Evolutionary conservation across 2,888 invertebrate species (phyloP).

Genomic region (Calameuta filiformis): DNA sequence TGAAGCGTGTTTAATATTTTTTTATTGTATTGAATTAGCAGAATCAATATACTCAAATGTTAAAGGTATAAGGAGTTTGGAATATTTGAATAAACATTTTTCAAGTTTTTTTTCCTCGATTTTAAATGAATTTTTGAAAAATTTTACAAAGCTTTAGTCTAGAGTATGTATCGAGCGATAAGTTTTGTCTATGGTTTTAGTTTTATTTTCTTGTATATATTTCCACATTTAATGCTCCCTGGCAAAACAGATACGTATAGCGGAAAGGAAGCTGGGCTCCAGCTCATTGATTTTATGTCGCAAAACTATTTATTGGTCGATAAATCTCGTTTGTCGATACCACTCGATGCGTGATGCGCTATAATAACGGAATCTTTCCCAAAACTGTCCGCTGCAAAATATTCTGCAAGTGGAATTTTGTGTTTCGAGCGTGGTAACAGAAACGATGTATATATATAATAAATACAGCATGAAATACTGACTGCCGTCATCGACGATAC

Average conservation of each 20-base stretch:
- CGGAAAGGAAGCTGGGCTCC: constrained; percentile 51
- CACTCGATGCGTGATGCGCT: constrained; percentile 60
- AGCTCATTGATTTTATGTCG: constrained; percentile 61
- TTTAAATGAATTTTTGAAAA: not conserved
- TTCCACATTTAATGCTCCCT: constrained; percentile 41
- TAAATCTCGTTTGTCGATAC: constrained; percentile 61
- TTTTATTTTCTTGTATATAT: not conserved
- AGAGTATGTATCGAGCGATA: not conserved
- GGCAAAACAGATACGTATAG: constrained; percentile 42
- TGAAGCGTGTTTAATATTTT: not conserved
- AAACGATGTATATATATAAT: constrained; percentile 37
- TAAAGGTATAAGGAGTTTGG: not conserved
- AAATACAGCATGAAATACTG: constrained; percentile 52
- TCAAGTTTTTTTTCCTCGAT: not conserved
- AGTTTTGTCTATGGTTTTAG: not conserved
- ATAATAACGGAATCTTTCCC: constrained; percentile 58
- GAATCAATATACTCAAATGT: not conserved
- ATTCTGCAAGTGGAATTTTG: constrained; percentile 28
- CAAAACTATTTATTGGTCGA: constrained; percentile 58
- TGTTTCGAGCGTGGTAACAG: constrained; percentile 46
- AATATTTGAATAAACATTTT: not conserved
- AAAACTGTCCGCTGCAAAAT: constrained; percentile 44
- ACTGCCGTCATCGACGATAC: not conserved
- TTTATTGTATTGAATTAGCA: not conserved
- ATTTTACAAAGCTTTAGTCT: not conserved